Evolutionary conservation across 2,797 vertebrate species (phyloP).

Genomic region (Clarias laeviceps): DNA sequence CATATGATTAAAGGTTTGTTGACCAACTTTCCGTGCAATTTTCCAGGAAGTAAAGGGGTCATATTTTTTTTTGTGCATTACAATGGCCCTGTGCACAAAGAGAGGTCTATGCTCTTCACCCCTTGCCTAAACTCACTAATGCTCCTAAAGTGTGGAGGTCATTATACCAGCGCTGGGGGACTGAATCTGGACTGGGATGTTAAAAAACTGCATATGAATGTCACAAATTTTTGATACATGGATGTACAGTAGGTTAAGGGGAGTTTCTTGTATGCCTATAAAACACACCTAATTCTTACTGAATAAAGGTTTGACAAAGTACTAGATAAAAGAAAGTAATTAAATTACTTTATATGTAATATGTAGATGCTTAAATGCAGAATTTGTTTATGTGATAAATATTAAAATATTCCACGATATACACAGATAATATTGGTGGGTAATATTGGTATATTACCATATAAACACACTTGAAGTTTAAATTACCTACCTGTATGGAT

Average conservation of each 20-base stretch:
- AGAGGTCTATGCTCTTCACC: not conserved
- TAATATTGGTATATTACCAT: conserved; percentile 56
- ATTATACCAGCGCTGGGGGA: not conserved
- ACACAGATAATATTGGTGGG: conserved; percentile 55
- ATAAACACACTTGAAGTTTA: conserved; percentile 41
- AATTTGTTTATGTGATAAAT: conserved; percentile 28
- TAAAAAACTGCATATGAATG: not conserved
- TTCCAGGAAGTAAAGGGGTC: not conserved
- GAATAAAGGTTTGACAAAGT: not conserved
- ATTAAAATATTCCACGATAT: conserved; percentile 10
- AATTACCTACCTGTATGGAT: conserved; percentile 44
- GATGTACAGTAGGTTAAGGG: not conserved
- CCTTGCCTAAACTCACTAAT: not conserved
- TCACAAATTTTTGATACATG: too few relatives aligned
- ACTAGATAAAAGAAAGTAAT: not conserved
- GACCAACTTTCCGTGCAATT: not conserved
- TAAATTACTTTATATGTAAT: too few relatives aligned
- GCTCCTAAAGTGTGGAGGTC: not conserved
- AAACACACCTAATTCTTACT: not conserved
- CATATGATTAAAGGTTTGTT: not conserved
- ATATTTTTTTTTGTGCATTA: not conserved
- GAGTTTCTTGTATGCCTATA: not conserved
- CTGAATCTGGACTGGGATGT: too few relatives aligned
- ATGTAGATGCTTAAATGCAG: not conserved
- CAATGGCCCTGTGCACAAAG: too few relatives aligned